Base-by-base conservation (phyloP, 2,797 vertebrate genomes). In the Propithecus deckenii region DNA sequence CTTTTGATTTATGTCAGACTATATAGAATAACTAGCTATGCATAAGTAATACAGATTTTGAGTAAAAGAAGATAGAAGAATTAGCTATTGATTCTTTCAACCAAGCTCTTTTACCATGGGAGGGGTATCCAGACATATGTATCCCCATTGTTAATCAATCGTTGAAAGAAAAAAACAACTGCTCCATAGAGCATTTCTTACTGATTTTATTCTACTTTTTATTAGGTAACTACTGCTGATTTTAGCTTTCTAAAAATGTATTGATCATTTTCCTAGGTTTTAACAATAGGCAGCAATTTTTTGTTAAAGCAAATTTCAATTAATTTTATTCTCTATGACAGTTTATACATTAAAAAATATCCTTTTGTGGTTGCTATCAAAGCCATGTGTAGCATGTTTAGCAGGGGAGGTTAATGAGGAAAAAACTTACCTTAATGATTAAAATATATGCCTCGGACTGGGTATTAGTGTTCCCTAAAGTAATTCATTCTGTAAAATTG, bases 1-100 rank as follows among this genome's bases (percentile, higher is more conserved):
- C 50, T 93, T 95, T 88, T 96, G 46, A 92, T 96, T 92, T 75
- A 85, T 94, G 59, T 65, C 59, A 96, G 93, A 94, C 6, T 72
- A 55, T 89, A 61, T 46, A 35, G 69, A 92, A 84, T 50, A 88
- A 41, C 20, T 86, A 48, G n/a, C 48, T 71, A 63, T 88, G n/a
- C 74, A 83, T 86, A 94, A 63, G 46, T 59, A 91, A 89, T 94
- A 32, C 55, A 65, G 15, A 97, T 89, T 96, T 89, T 86, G 41
- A 97, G 23, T 83, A 89, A 88, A 32, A 94, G 25, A 96, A 97
- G 28, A 75, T 41, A 95, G 55, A 95, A 91, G 81, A 91, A 96
- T 35, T 67, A 18, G n/a, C 65, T 89, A 93, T 74, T 97, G 78
- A 95, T 94, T 88, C 17, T 80, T 94, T 8, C 50, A 89, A 75